A percentile compares a stretch with the other conserved stretches of the same genome.
phyloP scores from a whole-genome alignment of 2,113 vertebrate genomes.

The Megaceryle maxima region DNA sequence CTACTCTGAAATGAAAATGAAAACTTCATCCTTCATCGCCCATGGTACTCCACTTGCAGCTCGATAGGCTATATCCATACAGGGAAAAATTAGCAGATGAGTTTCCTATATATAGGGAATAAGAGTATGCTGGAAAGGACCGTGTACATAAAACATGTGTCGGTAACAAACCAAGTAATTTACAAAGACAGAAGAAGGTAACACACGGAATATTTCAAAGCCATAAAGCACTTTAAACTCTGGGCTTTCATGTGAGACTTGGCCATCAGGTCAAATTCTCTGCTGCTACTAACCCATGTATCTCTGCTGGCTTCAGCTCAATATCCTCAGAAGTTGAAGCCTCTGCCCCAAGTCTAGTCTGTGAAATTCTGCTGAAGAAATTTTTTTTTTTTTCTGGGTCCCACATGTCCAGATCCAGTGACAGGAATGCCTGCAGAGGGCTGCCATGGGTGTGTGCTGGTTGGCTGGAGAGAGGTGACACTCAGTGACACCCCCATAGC shows the following conservation, averaged over 20 bases:
- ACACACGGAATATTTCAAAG: not conserved
- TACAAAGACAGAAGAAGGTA: not conserved
- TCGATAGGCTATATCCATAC: not conserved
- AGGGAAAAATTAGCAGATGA: not conserved
- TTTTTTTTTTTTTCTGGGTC: not conserved
- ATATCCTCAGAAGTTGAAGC: not conserved
- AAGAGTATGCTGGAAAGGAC: not conserved
- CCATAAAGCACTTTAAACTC: not conserved
- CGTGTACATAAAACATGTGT: not conserved
- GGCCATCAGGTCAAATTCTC: not conserved
- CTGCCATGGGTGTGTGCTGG: rapidly evolving
- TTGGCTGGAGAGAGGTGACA: not conserved
- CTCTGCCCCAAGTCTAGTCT: not conserved
- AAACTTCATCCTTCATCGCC: not conserved
- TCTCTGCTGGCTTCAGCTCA: not conserved
- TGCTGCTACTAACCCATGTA: not conserved
- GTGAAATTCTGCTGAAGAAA: not conserved
- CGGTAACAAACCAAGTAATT: not conserved
- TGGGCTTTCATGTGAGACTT: not conserved
- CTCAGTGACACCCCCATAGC: not conserved
- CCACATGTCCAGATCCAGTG: not conserved
- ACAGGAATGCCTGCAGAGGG: not conserved
- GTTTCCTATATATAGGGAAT: not conserved
- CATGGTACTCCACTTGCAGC: not conserved
- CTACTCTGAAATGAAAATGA: not conserved